These are phyloP conservation scores for Andrena flavipes DNA, from an alignment of 2,888 invertebrate genomes.

Conservation along the genomic window DNA sequence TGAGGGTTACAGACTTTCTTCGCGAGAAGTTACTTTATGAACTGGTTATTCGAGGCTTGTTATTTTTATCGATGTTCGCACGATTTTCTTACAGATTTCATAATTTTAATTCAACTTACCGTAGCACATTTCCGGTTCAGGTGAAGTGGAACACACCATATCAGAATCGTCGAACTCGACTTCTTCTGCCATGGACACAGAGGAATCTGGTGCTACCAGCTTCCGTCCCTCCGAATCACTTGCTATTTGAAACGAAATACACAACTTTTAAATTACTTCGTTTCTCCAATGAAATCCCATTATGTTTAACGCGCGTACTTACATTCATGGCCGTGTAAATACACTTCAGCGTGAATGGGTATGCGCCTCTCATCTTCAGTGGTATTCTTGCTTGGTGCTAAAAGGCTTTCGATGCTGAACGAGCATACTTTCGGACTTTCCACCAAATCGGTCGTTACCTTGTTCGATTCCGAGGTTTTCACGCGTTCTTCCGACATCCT, in stretches of 20 bases:
- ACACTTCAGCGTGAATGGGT: constrained; percentile 45
- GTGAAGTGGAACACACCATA: constrained; percentile 77
- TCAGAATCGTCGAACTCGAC: constrained; percentile 78
- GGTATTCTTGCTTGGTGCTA: constrained; percentile 76
- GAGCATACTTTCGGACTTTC: constrained; percentile 72
- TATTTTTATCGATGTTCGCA: background rate
- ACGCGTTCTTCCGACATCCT: constrained; percentile 73
- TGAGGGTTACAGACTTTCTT: background rate
- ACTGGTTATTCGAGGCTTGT: background rate
- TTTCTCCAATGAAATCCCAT: background rate
- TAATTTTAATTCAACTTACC: constrained; percentile 69
- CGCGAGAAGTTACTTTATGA: background rate
- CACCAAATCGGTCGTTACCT: constrained; percentile 56
- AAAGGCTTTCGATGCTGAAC: constrained; percentile 82
- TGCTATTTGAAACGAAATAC: constrained; percentile 57
- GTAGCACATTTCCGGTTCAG: constrained; percentile 79
- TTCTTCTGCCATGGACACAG: constrained; percentile 79
- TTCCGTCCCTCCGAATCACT: constrained; percentile 74
- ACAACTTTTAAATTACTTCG: background rate
- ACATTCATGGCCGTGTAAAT: constrained; percentile 66
- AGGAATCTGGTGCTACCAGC: constrained; percentile 78
- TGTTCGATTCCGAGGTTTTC: constrained; percentile 45
- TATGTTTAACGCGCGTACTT: constrained; percentile 44
- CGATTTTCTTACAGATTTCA: background rate
- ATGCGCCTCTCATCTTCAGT: constrained; percentile 52